Evolutionary conservation across 2,113 vertebrate species (phyloP).

Genomic region (Chaetops frenatus): DNA sequence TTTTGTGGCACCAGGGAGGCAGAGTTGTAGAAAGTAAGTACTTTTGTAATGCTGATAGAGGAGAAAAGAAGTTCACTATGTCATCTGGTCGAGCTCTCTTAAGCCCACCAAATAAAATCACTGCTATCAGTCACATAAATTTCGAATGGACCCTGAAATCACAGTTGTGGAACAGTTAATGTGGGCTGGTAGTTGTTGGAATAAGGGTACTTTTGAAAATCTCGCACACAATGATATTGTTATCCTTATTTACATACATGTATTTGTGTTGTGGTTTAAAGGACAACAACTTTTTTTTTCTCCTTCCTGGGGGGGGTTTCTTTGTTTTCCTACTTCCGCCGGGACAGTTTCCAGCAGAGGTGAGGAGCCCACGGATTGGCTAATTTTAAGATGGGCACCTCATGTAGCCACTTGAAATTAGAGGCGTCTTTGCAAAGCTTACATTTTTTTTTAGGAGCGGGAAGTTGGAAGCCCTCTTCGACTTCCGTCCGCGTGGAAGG

Average conservation of each 20-base stretch:
- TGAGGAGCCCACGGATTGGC: too few species aligned
- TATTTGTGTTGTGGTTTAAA: too few species aligned
- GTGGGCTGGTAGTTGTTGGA: not conserved
- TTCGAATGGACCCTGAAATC: not conserved
- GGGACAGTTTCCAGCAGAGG: too few species aligned
- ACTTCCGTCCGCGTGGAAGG: too few species aligned
- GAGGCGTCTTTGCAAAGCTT: too few species aligned
- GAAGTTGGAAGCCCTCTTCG: too few species aligned
- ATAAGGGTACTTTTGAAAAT: not conserved
- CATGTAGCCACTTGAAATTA: too few species aligned
- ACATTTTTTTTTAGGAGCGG: too few species aligned
- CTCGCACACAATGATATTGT: not conserved
- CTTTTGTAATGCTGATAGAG: not conserved
- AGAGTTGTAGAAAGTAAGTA: not conserved
- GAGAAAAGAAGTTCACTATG: not conserved
- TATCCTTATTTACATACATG: not conserved
- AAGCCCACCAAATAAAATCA: not conserved
- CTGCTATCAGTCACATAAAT: not conserved
- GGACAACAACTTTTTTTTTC: too few species aligned
- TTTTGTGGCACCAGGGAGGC: not conserved
- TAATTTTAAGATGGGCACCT: too few species aligned
- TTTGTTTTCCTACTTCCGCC: too few species aligned
- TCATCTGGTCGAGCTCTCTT: not conserved
- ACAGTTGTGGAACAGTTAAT: not conserved
- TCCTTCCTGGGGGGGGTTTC: too few species aligned